Evolutionary conservation across 2,797 vertebrate genomes (phyloP).

Genomic region (Allochrocebus solatus): DNA sequence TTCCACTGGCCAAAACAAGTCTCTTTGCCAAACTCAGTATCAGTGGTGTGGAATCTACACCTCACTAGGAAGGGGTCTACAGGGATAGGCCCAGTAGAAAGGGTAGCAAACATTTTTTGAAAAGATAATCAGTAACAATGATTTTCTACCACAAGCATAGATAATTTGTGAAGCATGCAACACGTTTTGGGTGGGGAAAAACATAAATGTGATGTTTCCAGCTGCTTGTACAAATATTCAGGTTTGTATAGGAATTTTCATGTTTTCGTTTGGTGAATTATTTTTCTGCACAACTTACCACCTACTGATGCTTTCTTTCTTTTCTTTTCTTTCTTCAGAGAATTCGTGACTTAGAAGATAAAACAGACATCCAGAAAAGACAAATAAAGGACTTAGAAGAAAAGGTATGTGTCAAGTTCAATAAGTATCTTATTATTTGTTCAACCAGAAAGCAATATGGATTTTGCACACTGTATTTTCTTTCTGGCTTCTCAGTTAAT

Average conservation of each 20-base stretch:
- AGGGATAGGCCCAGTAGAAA: background rate
- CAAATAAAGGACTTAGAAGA: slow-evolving; percentile 99
- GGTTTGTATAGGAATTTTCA: background rate
- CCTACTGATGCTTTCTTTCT: background rate
- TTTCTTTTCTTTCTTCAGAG: slow-evolving; percentile 87
- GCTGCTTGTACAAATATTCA: background rate
- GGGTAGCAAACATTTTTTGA: background rate
- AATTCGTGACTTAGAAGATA: slow-evolving; percentile 98
- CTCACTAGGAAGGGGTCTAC: background rate
- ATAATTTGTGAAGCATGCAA: background rate
- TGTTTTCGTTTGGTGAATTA: background rate
- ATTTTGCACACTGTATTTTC: background rate
- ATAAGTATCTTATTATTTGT: background rate
- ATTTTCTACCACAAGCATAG: background rate
- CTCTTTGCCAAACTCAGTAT: background rate
- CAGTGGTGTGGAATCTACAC: background rate
- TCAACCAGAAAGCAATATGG: background rate
- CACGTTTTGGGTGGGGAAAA: background rate
- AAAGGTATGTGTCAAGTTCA: slow-evolving; percentile 87
- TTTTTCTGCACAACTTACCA: background rate
- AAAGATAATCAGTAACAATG: background rate
- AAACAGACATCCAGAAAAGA: slow-evolving; percentile 98
- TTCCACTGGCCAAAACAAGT: background rate
- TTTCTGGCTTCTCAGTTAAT: background rate
- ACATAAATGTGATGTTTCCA: background rate